Evolutionary conservation across 2,888 invertebrate species (phyloP), one percentile per base, ranked within the genome.

Genomic region (Hypolimnas misippus): DNA sequence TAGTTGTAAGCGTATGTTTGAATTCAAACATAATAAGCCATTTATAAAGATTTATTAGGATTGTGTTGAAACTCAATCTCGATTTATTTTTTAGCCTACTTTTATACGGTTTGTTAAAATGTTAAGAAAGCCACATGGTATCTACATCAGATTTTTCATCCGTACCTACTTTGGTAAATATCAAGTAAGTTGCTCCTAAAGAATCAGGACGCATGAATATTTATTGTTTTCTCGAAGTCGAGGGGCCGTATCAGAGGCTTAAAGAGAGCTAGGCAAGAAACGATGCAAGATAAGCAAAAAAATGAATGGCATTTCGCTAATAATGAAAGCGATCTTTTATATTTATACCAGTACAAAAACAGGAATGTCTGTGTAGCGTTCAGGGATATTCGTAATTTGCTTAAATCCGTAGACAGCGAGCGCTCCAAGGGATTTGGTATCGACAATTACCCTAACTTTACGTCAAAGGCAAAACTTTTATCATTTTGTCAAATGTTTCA

Each of bases 161-260:
- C 50, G n/a, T n/a, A n/a, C n/a, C 25, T 14, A n/a, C 29, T 57
- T 19, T 42, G 14, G 42, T 16, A 44, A 42, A 52, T 35, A 44
- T 31, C 16, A 52, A 52, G 52, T 58, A 14, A 29, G 33, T 42
- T 52, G 38, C 14, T 49, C 21, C 33, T 52, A 44, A 58, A 58
- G 33, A 58, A 58, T 42, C 42, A n/a, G 51, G 51, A 52, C 42
- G 33, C 52, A 58, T 58, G 52, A 58, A 58, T 58, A 58, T 58
- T 58, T 52, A 58, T 58, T 25, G 44, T 49, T 29, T 19, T 29
- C 25, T 10, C 4, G 29, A 29, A 12, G 12, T 38, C 35, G 35
- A 38, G 25, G 12, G 49, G 14, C 14, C 25, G 29, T 29, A 29
- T 29, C 14, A 49, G 25, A 25, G 21, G 6, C 14, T 49, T 29